Percentiles rank a stretch among this genome's conserved stretches.
Evolutionary conservation across 2,113 vertebrate species (phyloP).

Genomic region (Galeopterus variegatus): DNA sequence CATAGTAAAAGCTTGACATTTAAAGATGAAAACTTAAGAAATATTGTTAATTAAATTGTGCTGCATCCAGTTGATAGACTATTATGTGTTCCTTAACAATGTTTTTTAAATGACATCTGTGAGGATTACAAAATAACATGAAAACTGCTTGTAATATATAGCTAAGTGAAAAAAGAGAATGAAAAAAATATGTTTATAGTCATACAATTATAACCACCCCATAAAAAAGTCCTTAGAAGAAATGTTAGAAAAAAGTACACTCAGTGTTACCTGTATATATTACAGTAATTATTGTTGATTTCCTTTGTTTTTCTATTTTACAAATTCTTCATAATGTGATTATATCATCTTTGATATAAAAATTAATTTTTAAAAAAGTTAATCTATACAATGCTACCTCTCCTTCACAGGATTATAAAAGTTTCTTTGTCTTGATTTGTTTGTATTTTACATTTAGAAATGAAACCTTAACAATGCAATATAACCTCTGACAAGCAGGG

Average conservation of each 20-base stretch:
- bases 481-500: neutral
- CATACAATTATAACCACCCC: neutral
- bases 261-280: neutral
- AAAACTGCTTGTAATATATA: neutral
- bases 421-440: neutral
- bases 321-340: conserved; percentile 13
- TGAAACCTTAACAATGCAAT: neutral
- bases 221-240: conserved; percentile 3
- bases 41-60: neutral
- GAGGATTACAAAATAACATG: neutral
- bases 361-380: conserved; percentile 16
- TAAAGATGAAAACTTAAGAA: neutral
- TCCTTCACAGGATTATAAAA: neutral
- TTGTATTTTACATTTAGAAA: conserved; percentile 28
- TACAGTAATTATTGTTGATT: neutral
- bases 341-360: neutral
- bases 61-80: neutral
- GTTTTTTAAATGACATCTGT: neutral
- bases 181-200: conserved; percentile 36
- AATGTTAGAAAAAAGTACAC: neutral
- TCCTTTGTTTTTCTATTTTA: conserved; percentile 6
- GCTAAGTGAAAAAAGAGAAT: neutral
- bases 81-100: neutral
- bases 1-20: neutral
- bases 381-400: neutral